Base-by-base conservation (phyloP, 2,113 vertebrate genomes). In the Maccullochella peelii region DNA sequence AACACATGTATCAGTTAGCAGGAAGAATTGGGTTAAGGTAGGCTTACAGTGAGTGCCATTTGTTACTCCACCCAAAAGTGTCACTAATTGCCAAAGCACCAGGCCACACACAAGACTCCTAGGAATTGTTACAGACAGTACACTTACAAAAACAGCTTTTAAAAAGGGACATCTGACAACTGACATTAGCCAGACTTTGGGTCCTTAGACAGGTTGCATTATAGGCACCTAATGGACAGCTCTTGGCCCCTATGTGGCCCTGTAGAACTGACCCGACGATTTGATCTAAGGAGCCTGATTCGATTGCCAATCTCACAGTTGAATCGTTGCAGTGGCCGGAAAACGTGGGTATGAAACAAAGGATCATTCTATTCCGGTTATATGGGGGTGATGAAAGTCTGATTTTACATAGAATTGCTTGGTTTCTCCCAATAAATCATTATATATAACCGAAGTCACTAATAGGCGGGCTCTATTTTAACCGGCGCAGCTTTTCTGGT, bases 21-120 rank as follows among this genome's bases (percentile, higher is more conserved):
- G 12, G 52, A 20, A 71, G 52, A 44, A 44, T 27, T 50, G 25
- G 65, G 6, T 62, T 42, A 40, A 44, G 9, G 42, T 30, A 36
- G 58, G n/a, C 58, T 40, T 55, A 47, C 16, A 50, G 30, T 16
- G 21, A 73, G 14, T 44, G 42, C n/a, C 40, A 57, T 52, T 21
- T 36, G 36, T 77, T 65, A 33, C 44, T 44, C n/a, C 50, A 30
- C 25, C 57, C 25, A 30, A 79, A 66, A n/a, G 21, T 62, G 44
- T 76, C 42, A 61, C 11, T 27, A 44, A 44, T 16, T 44, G 11
- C 54, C 36, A 10, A 18, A 62, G 33, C 15, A 54, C 20, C 66
- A 47, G 54, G 62, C 71, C 23, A 40, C 61, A 54, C 11, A 8
- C 7, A 2, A 38, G 40, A 52, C 59, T 33, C 4, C 9, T 6